Evolutionary conservation across 2,113 vertebrate genomes (phyloP), one percentile per base, ranked within the genome.

Genomic region (Stegostoma tigrinum): DNA sequence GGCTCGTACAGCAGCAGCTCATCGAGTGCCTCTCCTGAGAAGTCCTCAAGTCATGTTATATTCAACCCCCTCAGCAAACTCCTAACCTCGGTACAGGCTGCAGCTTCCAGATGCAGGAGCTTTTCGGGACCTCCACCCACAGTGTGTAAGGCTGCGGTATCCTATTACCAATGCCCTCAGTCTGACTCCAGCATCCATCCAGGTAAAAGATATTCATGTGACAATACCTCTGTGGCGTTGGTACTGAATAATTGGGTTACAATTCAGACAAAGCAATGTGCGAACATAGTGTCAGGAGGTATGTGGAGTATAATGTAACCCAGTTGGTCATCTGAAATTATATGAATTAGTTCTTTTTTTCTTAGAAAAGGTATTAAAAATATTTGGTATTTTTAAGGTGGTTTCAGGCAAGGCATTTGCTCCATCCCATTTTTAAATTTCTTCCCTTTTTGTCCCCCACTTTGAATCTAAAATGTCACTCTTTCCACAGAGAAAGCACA

Each of bases 51-150:
- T 34, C 68, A 8, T 3, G 30, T 75, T 1, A 27, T 52, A 68
- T 95, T 68, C 27, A 95, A 52, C 27, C 48, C 67, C 14, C 72
- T 95, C 67, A 95, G 45, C 48, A 48, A 95, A 95, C 67, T 95
- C 38, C 5, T 94, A 15, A 42, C 45, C n/a, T 30, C 94, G 34
- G 45, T n/a, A 48, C 93, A 72, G 42, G 72, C 93, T 48, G 52
- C 93, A 95, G 94, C 94, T 95, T 12, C 94, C 68, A 72, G 27
- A 23, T 52, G 45, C 27, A 75, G 5, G 42, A 72, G 24, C 42
- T 48, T 72, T 23, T 70, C 19, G 30, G 52, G 91, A 38, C 6
- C 45, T 94, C n/a, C 91, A 94, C 66, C 66, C 27, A 12, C 45
- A 21, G 34, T 67, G 10, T 68, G n/a, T 45, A 45, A 48, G 38